These are phyloP conservation scores for Eolophus roseicapilla DNA, from an alignment of 2,113 vertebrate species.

Conservation along the genomic window DNA sequence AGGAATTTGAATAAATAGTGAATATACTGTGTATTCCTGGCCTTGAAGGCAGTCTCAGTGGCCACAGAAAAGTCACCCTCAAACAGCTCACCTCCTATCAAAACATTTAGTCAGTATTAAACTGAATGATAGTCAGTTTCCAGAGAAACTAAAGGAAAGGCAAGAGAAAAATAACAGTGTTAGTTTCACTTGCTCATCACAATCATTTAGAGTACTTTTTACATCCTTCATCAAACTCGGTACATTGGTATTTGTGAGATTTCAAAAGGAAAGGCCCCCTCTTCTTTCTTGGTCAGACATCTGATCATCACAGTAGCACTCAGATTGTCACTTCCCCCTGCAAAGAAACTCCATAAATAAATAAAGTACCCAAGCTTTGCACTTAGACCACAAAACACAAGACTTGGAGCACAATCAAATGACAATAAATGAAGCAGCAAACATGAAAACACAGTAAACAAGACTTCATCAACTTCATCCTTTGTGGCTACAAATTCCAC, in stretches of 20 bases:
- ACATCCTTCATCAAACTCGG: neutral
- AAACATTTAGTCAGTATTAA: neutral
- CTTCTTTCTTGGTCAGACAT: neutral
- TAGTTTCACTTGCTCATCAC: neutral
- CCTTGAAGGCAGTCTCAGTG: neutral
- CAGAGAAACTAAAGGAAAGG: neutral
- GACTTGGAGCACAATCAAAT: neutral
- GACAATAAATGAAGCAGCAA: neutral
- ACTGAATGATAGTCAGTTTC: neutral
- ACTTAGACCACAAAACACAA: neutral
- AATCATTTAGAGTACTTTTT: neutral
- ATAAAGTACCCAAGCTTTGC: neutral
- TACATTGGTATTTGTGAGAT: neutral
- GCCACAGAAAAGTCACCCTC: neutral
- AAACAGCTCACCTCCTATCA: neutral
- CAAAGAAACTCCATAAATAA: neutral
- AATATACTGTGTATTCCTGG: neutral
- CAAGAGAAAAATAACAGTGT: neutral
- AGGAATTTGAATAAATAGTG: neutral
- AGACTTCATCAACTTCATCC: neutral
- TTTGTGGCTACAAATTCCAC: neutral
- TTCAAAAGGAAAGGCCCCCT: neutral
- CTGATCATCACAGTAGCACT: neutral
- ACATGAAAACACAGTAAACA: neutral
- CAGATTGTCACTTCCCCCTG: neutral